These are phyloP conservation scores for Folsomia candida DNA, from an alignment of 2,888 invertebrate species.

Conservation along the genomic window DNA sequence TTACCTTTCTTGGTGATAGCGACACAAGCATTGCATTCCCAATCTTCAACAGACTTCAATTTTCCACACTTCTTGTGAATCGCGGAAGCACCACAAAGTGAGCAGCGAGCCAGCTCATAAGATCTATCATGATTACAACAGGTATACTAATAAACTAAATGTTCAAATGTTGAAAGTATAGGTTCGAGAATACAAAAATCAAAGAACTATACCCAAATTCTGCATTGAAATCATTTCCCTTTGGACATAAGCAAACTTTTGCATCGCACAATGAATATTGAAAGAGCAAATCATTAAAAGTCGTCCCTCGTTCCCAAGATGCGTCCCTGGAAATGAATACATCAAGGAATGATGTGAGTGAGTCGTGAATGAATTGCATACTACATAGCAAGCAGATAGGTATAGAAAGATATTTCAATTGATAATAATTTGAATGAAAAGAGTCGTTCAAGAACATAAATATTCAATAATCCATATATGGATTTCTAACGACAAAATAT, in stretches of 20 bases:
- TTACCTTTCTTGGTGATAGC: constrained; percentile 29
- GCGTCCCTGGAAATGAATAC: constrained; percentile 65
- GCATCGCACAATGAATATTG: constrained; percentile 65
- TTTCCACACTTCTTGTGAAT: constrained; percentile 59
- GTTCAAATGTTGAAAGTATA: not conserved
- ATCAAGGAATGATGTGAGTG: not conserved
- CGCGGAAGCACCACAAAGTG: constrained; percentile 61
- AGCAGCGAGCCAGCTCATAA: constrained; percentile 61
- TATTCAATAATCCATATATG: no score
- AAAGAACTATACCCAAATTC: constrained; percentile 54
- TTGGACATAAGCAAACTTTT: constrained; percentile 61
- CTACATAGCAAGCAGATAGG: no score
- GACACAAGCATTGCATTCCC: constrained; percentile 58
- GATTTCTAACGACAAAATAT: no score
- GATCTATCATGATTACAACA: constrained; percentile 52
- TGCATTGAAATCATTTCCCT: constrained; percentile 59
- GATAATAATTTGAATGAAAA: no score
- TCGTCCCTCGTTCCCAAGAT: constrained; percentile 78
- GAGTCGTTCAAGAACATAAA: no score
- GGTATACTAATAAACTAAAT: not conserved
- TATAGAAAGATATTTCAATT: no score
- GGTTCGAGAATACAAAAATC: not conserved
- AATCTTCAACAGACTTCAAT: constrained; percentile 53
- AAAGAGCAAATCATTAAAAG: constrained; percentile 69
- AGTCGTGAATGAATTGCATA: not conserved